A percentile compares a stretch with the other conserved stretches of the same genome.
Conservation (phyloP, 2,888 invertebrate species). For the Platycheirus rosarum region DNA sequence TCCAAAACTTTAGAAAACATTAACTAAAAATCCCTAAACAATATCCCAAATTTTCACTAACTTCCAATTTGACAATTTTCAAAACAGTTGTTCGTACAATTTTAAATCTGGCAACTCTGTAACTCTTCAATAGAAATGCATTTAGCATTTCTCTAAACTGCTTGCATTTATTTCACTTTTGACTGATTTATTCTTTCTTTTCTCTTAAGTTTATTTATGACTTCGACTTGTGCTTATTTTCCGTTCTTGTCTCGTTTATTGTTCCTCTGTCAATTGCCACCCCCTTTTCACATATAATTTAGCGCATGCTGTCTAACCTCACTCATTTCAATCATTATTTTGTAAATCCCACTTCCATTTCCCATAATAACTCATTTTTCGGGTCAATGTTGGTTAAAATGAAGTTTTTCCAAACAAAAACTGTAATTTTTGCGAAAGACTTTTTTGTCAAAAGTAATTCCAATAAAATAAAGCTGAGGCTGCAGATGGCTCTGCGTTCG, state of each 20-base stretch:
- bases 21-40: too few species aligned
- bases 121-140: conserved; percentile 11
- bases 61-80: too few species aligned
- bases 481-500: conserved; percentile 16
- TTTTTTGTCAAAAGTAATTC: conserved; percentile 16
- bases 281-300: conserved; percentile 58
- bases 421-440: too few species aligned
- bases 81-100: too few species aligned
- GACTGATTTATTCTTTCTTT: conserved; percentile 3
- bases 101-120: conserved; percentile 45
- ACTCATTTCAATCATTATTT: conserved; percentile 52
- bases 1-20: too few species aligned
- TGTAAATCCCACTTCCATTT: conserved; percentile 8
- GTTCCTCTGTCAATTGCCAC: neutral
- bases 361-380: conserved; percentile 19
- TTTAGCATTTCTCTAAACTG: conserved; percentile 22
- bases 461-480: conserved; percentile 2
- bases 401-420: too few species aligned
- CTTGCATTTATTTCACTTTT: too few species aligned
- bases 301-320: conserved; percentile 59
- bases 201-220: conserved; percentile 62
- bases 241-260: conserved; percentile 33
- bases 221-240: conserved; percentile 43
- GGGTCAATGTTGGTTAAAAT: conserved; percentile 9
- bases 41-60: too few species aligned